Evolutionary conservation across 2,888 invertebrate species (phyloP).

Genomic region (Lacanobia wlatinum): DNA sequence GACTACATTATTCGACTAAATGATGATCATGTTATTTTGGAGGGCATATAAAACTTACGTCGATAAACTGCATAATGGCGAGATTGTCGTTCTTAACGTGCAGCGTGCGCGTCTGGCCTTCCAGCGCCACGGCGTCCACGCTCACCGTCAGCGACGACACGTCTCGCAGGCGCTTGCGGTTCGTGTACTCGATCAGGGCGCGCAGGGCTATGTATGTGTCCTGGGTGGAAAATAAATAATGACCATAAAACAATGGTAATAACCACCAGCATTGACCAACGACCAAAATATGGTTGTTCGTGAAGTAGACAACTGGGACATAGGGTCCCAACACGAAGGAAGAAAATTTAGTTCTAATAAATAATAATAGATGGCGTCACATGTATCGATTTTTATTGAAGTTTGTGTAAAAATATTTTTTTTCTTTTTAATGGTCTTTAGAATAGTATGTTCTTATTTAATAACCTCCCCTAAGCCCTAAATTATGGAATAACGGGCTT

Average conservation of each 20-base stretch:
- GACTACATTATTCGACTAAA: not conserved
- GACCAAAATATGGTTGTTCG: too few relatives aligned
- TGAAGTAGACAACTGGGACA: too few relatives aligned
- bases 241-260: not conserved
- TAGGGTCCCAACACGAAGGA: too few relatives aligned
- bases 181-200: constrained; percentile 97
- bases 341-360: too few relatives aligned
- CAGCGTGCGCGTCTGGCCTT: constrained; percentile 92
- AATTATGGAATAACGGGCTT: too few relatives aligned
- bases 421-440: too few relatives aligned
- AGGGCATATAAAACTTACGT: constrained; percentile 85
- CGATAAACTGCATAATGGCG: constrained; percentile 94
- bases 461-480: too few relatives aligned
- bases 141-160: constrained; percentile 94
- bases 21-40: not conserved
- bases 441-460: too few relatives aligned
- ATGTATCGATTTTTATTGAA: too few relatives aligned
- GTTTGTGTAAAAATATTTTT: too few relatives aligned
- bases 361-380: too few relatives aligned
- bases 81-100: constrained; percentile 94
- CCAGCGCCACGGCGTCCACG: constrained; percentile 96
- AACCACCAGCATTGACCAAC: too few relatives aligned
- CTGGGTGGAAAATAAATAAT: constrained; percentile 70
- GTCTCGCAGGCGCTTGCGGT: constrained; percentile 95
- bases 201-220: constrained; percentile 97